Percentiles rank a stretch among this genome's conserved stretches.
These are phyloP conservation scores for Centropus bengalensis DNA, from an alignment of 2,113 vertebrate species.

Conservation along the genomic window DNA sequence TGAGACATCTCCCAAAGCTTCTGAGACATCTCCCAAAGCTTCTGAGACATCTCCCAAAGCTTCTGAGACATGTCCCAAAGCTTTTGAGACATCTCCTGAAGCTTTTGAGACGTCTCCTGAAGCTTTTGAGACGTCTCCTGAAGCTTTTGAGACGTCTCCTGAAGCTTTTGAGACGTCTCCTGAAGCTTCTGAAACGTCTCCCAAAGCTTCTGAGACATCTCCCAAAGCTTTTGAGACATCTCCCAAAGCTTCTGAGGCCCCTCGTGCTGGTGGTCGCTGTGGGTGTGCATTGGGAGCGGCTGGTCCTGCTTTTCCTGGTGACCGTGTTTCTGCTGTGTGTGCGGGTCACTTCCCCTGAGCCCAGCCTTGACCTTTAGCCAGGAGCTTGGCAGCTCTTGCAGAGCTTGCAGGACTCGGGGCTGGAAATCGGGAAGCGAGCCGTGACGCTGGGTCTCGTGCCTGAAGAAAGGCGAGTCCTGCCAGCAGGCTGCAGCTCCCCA, in stretches of 20 bases:
- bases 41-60: no score
- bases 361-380: not conserved
- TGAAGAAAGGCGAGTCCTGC: accelerated
- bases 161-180: no score
- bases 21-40: no score
- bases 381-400: not conserved
- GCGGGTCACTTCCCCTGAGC: not conserved
- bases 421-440: not conserved
- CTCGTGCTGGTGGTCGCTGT: not conserved
- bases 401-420: not conserved
- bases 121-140: no score
- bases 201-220: no score
- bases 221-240: not conserved
- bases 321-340: not conserved
- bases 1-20: no score
- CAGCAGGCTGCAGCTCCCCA: not conserved
- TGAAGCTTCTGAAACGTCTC: no score
- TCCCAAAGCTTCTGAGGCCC: not conserved
- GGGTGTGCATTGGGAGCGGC: not conserved
- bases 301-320: not conserved
- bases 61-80: no score
- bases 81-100: no score
- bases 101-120: no score
- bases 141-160: no score
- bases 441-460: not conserved